Evolutionary conservation across 2,797 vertebrate species (phyloP).

Genomic region (Phrynocephalus vlangalii): DNA sequence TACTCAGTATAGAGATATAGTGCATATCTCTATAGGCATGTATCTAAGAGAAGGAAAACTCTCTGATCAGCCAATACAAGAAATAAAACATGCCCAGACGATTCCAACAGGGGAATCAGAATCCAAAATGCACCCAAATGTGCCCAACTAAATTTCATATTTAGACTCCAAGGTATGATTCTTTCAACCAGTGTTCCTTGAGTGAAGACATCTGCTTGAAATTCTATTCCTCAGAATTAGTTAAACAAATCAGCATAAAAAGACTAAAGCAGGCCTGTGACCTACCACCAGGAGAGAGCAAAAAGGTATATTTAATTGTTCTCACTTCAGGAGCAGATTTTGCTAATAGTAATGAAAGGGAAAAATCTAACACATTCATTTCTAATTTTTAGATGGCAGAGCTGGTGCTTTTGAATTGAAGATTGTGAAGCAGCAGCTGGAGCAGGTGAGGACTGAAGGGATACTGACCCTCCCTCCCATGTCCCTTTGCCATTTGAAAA

Average conservation of each 20-base stretch:
- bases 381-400: neutral
- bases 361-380: constrained; percentile 35
- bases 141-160: neutral
- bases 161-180: neutral
- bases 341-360: neutral
- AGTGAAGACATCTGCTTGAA: neutral
- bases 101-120: neutral
- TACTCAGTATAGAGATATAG: no score
- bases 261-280: rapidly evolving
- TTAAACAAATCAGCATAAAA: rapidly evolving
- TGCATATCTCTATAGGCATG: neutral
- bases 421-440: constrained; percentile 30
- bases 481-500: neutral
- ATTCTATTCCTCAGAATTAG: neutral
- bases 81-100: neutral
- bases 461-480: constrained; percentile 14
- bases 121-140: neutral
- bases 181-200: neutral
- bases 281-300: neutral
- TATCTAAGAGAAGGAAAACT: neutral
- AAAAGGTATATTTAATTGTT: neutral
- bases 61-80: neutral
- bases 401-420: neutral
- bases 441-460: constrained; percentile 40
- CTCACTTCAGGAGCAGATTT: neutral